Evolutionary conservation across 2,888 invertebrate genomes (phyloP).

Genomic region (Coronaproctus castanopsis): DNA sequence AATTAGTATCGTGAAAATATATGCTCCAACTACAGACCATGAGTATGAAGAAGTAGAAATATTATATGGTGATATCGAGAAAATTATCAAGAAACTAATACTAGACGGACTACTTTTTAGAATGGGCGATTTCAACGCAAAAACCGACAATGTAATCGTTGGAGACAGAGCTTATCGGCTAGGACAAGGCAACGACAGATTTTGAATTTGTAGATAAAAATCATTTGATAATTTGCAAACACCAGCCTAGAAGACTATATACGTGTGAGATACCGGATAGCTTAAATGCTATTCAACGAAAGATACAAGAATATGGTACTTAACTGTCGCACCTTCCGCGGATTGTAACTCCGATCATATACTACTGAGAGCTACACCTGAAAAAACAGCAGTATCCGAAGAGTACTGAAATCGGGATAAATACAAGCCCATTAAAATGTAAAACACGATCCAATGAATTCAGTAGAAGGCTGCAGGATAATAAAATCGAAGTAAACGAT

Average conservation of each 20-base stretch:
- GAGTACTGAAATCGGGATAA: not conserved
- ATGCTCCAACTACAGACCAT: not conserved
- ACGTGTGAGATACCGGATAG: not conserved
- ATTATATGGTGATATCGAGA: not conserved
- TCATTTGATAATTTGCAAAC: not conserved
- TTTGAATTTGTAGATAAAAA: not conserved
- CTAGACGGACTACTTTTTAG: not conserved
- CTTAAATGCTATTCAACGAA: not conserved
- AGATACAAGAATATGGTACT: not conserved
- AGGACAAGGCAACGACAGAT: not conserved
- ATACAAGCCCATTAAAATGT: not conserved
- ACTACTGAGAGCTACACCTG: not conserved
- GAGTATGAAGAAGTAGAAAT: not conserved
- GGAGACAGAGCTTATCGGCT: not conserved
- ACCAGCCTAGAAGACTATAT: not conserved
- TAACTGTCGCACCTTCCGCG: not conserved
- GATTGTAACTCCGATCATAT: not conserved
- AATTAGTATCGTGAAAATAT: too few species aligned
- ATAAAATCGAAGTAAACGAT: not conserved
- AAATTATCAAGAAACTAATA: not conserved
- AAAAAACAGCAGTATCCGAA: not conserved
- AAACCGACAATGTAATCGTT: not conserved
- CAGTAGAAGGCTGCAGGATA: not conserved
- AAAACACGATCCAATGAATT: not conserved
- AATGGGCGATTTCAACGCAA: not conserved